Evolutionary conservation across 1,140 invertebrate species (phyloP).

Genomic region (Agrypnia vestita): DNA sequence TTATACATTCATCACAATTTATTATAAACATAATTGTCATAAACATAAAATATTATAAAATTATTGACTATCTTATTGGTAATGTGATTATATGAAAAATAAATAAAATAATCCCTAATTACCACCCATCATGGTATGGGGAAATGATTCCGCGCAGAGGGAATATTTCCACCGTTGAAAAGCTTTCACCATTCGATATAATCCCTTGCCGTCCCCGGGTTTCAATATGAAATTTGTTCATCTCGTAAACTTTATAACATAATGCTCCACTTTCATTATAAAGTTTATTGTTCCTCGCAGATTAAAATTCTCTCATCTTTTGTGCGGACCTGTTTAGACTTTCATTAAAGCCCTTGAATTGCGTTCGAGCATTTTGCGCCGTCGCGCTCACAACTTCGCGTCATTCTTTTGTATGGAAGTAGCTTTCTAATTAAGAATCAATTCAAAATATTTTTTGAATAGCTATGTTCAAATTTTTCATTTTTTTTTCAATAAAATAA

Average conservation of each 20-base stretch:
- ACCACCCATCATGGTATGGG: no score
- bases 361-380: neutral
- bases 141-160: no score
- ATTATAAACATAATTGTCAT: no score
- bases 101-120: no score
- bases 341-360: conserved; percentile 5
- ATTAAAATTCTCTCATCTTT: conserved; percentile 18
- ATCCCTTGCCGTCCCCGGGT: neutral
- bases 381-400: neutral
- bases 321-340: neutral
- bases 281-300: neutral
- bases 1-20: no score
- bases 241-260: neutral
- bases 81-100: no score
- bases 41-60: no score
- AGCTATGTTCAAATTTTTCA: no score
- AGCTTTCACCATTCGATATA: neutral
- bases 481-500: no score
- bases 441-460: no score
- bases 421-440: no score
- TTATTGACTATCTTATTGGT: no score
- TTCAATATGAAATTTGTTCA: neutral
- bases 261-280: neutral
- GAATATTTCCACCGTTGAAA: neutral
- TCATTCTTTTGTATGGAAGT: neutral